A percentile compares a stretch with the other conserved stretches of the same genome.
These are phyloP conservation scores for Laticauda laticaudata DNA, from an alignment of 2,113 vertebrate species.

Conservation along the genomic window DNA sequence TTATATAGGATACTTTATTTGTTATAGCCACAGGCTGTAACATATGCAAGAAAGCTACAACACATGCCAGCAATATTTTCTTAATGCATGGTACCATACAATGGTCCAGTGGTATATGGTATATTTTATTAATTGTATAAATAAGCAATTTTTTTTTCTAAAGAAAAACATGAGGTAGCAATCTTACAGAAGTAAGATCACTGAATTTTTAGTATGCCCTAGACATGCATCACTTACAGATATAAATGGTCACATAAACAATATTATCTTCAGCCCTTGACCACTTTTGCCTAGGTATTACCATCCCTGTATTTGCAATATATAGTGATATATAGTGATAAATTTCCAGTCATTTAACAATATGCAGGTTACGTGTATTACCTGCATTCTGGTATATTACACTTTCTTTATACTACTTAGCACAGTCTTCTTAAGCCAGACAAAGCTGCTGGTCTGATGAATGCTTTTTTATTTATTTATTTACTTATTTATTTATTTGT, in stretches of 20 bases:
- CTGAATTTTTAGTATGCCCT: background rate
- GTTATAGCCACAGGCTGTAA: background rate
- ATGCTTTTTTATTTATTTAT: background rate
- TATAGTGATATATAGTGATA: background rate
- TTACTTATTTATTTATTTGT: too few relatives aligned
- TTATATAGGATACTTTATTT: background rate
- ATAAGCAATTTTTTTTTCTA: background rate
- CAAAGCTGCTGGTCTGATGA: background rate
- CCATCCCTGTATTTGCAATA: background rate
- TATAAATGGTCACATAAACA: background rate
- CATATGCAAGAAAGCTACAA: background rate
- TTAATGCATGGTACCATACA: background rate
- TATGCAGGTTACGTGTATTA: background rate
- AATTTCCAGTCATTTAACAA: background rate
- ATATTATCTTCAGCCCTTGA: constrained; percentile 8
- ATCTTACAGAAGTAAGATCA: background rate
- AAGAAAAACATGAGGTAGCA: background rate
- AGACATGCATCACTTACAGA: background rate
- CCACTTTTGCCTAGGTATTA: constrained; percentile 14
- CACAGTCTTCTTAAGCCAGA: background rate
- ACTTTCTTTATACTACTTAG: background rate
- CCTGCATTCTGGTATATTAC: background rate
- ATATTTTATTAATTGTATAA: constrained; percentile 22
- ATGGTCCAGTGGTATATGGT: background rate
- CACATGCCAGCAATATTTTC: background rate